Percentiles rank a stretch among this genome's conserved stretches.
Conservation (phyloP, 2,888 invertebrate species). For the Meandrusa payeni region DNA sequence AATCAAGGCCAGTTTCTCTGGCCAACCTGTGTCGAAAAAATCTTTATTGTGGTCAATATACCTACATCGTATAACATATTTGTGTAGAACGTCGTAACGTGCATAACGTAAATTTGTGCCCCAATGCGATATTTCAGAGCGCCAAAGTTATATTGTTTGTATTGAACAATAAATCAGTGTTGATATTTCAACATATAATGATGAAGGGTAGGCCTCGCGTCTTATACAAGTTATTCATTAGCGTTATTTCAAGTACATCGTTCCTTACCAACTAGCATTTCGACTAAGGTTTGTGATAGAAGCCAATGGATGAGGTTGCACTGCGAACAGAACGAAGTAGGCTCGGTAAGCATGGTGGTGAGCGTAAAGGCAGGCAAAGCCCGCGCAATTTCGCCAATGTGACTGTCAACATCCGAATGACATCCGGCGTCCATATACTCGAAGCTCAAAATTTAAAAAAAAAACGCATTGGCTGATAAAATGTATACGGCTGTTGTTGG, state of each 20-base stretch:
- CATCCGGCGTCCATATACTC: constrained; percentile 53
- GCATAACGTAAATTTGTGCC: too few species aligned
- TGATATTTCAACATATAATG: constrained; percentile 14
- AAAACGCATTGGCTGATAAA: constrained; percentile 75
- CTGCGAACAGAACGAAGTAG: constrained; percentile 24
- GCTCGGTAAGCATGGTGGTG: constrained; percentile 26
- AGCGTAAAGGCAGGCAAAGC: constrained; percentile 23
- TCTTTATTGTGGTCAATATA: too few species aligned
- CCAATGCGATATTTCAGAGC: too few species aligned
- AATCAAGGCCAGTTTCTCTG: too few species aligned
- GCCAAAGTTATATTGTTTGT: too few species aligned
- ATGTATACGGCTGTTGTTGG: constrained; percentile 80
- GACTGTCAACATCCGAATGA: constrained; percentile 52
- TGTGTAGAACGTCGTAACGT: too few species aligned
- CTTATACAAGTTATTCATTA: constrained; percentile 13
- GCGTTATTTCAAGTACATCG: too few species aligned
- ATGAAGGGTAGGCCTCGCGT: not conserved
- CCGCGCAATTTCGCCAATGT: constrained; percentile 29
- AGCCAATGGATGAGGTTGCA: constrained; percentile 23
- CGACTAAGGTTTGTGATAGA: too few species aligned
- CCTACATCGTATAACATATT: too few species aligned
- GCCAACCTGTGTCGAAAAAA: too few species aligned
- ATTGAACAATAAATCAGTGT: too few species aligned
- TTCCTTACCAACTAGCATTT: too few species aligned
- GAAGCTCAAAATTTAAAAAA: constrained; percentile 60